A percentile compares a stretch with the other conserved stretches of the same genome.
Evolutionary conservation across 2,888 invertebrate genomes (phyloP).

Genomic region (Callosobruchus maculatus): DNA sequence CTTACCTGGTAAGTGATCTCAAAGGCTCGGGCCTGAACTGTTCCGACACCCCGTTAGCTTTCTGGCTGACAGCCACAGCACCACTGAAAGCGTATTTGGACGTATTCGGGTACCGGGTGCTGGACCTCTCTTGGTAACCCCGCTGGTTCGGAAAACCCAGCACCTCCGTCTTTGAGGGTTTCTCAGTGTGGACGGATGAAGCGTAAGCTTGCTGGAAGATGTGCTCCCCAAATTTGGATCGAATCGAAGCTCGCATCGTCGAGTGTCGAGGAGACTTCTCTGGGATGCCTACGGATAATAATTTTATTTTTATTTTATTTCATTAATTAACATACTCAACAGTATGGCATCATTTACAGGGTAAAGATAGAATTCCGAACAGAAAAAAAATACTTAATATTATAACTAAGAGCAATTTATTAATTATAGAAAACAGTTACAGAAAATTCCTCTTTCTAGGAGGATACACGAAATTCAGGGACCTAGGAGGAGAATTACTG

Average conservation of each 20-base stretch:
- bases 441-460: no score
- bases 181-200: constrained; percentile 17
- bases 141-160: constrained; percentile 38
- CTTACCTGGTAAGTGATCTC: background rate
- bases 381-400: no score
- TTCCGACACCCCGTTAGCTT: constrained; percentile 40
- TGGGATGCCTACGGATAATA: constrained; percentile 22
- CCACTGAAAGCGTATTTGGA: constrained; percentile 52
- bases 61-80: constrained; percentile 47
- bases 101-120: constrained; percentile 45
- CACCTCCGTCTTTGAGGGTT: constrained; percentile 23
- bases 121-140: constrained; percentile 48
- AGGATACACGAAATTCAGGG: no score
- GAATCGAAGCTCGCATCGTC: constrained; percentile 32
- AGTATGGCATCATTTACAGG: no score
- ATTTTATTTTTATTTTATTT: no score
- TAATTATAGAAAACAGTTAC: no score
- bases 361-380: no score
- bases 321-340: no score
- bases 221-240: constrained; percentile 33
- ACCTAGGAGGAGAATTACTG: no score
- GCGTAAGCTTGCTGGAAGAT: constrained; percentile 38
- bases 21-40: constrained; percentile 43
- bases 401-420: no score
- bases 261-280: constrained; percentile 24